These are phyloP conservation scores for Embidobia sp. DNA, from an alignment of 2,888 invertebrate species.

Conservation along the genomic window DNA sequence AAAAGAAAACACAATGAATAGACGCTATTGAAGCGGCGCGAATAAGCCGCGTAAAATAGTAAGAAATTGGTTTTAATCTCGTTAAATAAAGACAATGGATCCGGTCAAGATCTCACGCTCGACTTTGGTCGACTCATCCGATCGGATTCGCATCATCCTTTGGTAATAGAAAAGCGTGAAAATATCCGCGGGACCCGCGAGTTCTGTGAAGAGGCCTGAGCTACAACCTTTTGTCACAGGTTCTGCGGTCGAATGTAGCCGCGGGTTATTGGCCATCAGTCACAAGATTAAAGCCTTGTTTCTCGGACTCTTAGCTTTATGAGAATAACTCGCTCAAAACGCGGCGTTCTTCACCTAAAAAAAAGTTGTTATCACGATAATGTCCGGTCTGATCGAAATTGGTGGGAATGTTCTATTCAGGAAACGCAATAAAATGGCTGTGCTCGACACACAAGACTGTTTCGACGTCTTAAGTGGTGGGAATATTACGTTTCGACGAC, in stretches of 20 bases:
- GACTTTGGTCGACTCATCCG: conserved; percentile 61
- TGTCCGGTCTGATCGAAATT: conserved; percentile 18
- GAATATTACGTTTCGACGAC: conserved; percentile 4
- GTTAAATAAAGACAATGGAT: conserved; percentile 45
- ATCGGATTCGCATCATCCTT: conserved; percentile 60
- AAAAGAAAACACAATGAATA: no score
- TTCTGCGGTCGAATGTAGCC: conserved; percentile 72
- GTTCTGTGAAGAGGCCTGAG: conserved; percentile 18
- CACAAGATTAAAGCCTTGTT: conserved; percentile 56
- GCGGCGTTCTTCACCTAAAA: not conserved
- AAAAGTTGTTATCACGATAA: conserved; percentile 33
- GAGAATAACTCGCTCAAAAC: conserved; percentile 65
- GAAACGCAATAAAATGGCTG: conserved; percentile 21
- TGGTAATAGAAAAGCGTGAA: conserved; percentile 58
- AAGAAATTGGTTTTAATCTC: conserved; percentile 41
- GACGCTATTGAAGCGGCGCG: conserved; percentile 37
- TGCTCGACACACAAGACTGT: not conserved
- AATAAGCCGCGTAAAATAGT: conserved; percentile 30
- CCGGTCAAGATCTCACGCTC: conserved; percentile 72
- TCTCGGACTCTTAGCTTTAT: conserved; percentile 64
- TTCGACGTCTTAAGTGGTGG: conserved; percentile 14
- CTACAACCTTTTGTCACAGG: conserved; percentile 45
- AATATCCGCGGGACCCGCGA: conserved; percentile 28
- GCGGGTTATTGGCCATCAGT: conserved; percentile 72
- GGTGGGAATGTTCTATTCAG: conserved; percentile 40